Conservation (phyloP, 2,888 invertebrate genomes). For the Lymantria monacha region DNA sequence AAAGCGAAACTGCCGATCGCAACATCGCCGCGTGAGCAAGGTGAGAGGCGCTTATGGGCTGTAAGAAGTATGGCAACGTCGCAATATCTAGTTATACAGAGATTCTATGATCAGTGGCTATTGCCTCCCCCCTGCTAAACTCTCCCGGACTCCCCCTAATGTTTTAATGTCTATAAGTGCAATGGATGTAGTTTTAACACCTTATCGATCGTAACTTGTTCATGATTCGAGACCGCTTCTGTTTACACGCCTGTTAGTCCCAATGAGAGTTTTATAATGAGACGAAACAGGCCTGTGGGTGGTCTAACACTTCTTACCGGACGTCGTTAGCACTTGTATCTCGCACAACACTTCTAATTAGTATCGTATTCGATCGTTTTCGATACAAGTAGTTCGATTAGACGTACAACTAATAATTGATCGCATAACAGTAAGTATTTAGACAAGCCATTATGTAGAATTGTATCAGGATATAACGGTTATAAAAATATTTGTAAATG, state of each 20-base stretch:
- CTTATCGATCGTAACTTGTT: slow-evolving; percentile 27
- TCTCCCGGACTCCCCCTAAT: too few species aligned
- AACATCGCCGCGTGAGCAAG: too few species aligned
- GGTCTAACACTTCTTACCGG: slow-evolving; percentile 28
- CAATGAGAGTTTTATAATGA: slow-evolving; percentile 35
- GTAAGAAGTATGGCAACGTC: too few species aligned
- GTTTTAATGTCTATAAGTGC: not conserved
- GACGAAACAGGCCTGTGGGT: slow-evolving; percentile 34
- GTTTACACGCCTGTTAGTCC: slow-evolving; percentile 42
- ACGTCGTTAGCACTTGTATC: slow-evolving; percentile 24
- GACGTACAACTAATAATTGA: not conserved
- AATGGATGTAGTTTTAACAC: slow-evolving; percentile 17
- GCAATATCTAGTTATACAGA: too few species aligned
- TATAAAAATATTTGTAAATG: too few species aligned
- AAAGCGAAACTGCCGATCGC: too few species aligned
- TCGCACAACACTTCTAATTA: slow-evolving; percentile 11
- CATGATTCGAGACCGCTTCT: slow-evolving; percentile 34
- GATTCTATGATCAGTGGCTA: too few species aligned
- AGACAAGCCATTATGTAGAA: too few species aligned
- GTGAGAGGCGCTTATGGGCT: too few species aligned
- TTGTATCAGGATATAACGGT: too few species aligned
- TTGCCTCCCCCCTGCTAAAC: too few species aligned
- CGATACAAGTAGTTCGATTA: not conserved
- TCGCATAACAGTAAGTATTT: too few species aligned
- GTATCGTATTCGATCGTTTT: slow-evolving; percentile 6